Evolutionary conservation across 1,140 invertebrate species (phyloP), one percentile per base, ranked within the genome.

Genomic region (Saccostrea glomerata): DNA sequence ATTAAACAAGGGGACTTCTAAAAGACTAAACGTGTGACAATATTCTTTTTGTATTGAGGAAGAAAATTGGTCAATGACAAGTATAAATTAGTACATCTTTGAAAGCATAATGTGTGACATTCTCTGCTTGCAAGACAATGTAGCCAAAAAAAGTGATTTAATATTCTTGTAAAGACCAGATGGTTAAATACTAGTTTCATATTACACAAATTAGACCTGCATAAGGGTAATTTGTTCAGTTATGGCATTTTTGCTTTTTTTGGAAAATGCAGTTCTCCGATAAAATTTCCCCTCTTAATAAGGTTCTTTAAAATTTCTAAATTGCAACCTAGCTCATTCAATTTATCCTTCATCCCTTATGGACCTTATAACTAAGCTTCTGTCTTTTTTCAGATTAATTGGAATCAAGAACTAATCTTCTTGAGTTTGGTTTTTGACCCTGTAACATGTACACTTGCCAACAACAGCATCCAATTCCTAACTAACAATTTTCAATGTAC

Each of bases 181-280:
- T 77, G 70, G 70, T 36, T 77, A 36, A 77, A 77, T 77, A 77
- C 70, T 30, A 77, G 70, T 77, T 77, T 77, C 70, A 77, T 77
- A 77, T 77, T 77, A 77, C 70, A 25, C 15, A 30, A 77, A 77
- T 9, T 77, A 15, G 25, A 36, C 70, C 70, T 77, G 30, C 30
- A 36, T 25, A 77, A 17, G 70, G 70, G 70, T 36, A 77, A 77
- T 77, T 77, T 77, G 70, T 77, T 77, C 70, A 30, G 70, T 25
- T 36, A 25, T 15, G 15, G 25, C 70, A 30, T 77, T 25, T 15
- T 77, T 77, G 47, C 25, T 11, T 12, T 77, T 25, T 77, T 30
- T 36, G 70, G 23, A 30, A 77, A 77, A 77, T 30, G 30, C 11
- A 30, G 25, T 73, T 30, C 15, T 23, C 25, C 2, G 7, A 77